phyloP scores from a whole-genome alignment of 2,797 vertebrate genomes.

The Phataginus tricuspis region DNA sequence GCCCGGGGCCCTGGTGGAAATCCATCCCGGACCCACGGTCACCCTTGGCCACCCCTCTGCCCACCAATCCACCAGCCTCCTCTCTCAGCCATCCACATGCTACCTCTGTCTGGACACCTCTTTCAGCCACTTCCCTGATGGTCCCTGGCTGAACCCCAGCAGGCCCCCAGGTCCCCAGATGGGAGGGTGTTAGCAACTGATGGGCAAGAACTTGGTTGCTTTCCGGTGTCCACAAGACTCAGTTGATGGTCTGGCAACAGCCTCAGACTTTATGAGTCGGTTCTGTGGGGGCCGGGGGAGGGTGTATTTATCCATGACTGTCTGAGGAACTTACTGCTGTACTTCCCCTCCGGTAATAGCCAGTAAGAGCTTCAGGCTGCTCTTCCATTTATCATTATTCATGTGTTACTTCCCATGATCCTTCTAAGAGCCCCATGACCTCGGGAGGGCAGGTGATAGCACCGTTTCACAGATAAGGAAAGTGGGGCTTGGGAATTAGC shows the following conservation, averaged over 20 bases:
- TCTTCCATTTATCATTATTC: background rate
- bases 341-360: background rate
- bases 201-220: background rate
- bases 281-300: background rate
- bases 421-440: background rate
- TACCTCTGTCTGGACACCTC: background rate
- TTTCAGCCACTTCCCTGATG: background rate
- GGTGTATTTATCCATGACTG: background rate
- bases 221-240: background rate
- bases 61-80: too few species aligned
- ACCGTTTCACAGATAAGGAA: background rate
- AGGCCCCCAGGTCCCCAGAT: background rate
- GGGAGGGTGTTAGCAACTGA: background rate
- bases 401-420: background rate
- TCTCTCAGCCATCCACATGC: background rate
- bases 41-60: background rate
- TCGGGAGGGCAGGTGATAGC: background rate
- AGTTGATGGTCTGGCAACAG: background rate
- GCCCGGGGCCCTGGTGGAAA: rapidly evolving
- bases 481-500: background rate
- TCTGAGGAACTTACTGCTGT: background rate
- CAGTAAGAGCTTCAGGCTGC: background rate
- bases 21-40: background rate
- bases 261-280: background rate
- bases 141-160: background rate